A percentile compares a stretch with the other conserved stretches of the same genome.
phyloP scores from a whole-genome alignment of 2,797 vertebrate species.

The Morus bassanus region DNA sequence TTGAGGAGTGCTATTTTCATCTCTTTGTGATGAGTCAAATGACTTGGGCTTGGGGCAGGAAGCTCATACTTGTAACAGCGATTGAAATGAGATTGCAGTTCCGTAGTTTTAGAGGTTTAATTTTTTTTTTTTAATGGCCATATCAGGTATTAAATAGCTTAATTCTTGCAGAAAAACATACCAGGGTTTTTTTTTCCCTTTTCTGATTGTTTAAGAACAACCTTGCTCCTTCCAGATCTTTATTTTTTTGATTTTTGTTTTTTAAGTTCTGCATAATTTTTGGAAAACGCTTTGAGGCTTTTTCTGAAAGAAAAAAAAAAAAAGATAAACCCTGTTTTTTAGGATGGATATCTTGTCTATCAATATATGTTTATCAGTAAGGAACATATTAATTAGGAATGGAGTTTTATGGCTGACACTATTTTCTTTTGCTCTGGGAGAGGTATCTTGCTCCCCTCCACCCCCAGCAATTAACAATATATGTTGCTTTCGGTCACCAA shows the following conservation, averaged over 20 bases:
- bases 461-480: not conserved
- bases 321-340: fast-evolving
- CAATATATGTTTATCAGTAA: not conserved
- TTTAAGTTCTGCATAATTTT: not conserved
- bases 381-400: not conserved
- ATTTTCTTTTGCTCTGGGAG: not conserved
- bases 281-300: not conserved
- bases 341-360: not conserved
- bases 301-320: not conserved
- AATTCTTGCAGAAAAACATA: not conserved
- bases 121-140: not conserved
- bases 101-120: not conserved
- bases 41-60: not conserved
- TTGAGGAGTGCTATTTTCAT: not conserved
- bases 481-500: not conserved
- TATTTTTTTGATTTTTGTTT: not conserved
- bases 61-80: not conserved
- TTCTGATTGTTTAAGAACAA: not conserved
- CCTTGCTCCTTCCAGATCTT: not conserved
- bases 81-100: not conserved
- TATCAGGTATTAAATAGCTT: not conserved
- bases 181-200: not conserved
- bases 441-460: not conserved
- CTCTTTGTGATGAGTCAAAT: not conserved
- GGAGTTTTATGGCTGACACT: not conserved